Conservation (phyloP, 2,797 vertebrate species). For the Syngnathus rostellatus region DNA sequence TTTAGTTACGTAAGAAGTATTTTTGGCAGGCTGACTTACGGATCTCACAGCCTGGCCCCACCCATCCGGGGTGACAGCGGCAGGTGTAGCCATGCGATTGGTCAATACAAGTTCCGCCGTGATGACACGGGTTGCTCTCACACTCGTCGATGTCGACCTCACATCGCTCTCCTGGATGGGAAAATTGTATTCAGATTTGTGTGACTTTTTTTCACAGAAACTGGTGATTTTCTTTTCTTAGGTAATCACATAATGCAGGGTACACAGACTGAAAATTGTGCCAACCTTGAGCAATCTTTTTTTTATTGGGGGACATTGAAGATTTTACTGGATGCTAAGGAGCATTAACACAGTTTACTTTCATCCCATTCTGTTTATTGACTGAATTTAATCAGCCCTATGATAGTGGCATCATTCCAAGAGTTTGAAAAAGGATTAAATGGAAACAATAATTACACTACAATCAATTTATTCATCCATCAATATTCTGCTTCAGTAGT, state of each 20-base stretch:
- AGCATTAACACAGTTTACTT: background rate
- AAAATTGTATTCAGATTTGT: background rate
- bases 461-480: too few species aligned
- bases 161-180: slow-evolving; percentile 75
- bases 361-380: background rate
- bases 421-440: background rate
- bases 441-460: too few species aligned
- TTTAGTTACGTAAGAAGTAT: slow-evolving; percentile 12
- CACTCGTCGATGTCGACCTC: slow-evolving; percentile 89
- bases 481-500: too few species aligned
- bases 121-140: slow-evolving; percentile 90
- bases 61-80: slow-evolving; percentile 91
- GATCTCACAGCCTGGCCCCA: slow-evolving; percentile 92
- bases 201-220: background rate
- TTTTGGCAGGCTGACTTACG: slow-evolving; percentile 73
- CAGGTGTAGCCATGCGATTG: slow-evolving; percentile 88
- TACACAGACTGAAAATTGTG: background rate
- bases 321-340: background rate
- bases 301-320: background rate
- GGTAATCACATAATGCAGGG: background rate
- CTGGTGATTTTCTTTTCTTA: background rate
- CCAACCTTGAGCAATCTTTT: background rate
- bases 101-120: slow-evolving; percentile 88
- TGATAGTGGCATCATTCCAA: background rate
- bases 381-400: background rate